These are phyloP conservation scores for Pyrocoelia pectoralis DNA, from an alignment of 2,888 invertebrate genomes.

Conservation along the genomic window DNA sequence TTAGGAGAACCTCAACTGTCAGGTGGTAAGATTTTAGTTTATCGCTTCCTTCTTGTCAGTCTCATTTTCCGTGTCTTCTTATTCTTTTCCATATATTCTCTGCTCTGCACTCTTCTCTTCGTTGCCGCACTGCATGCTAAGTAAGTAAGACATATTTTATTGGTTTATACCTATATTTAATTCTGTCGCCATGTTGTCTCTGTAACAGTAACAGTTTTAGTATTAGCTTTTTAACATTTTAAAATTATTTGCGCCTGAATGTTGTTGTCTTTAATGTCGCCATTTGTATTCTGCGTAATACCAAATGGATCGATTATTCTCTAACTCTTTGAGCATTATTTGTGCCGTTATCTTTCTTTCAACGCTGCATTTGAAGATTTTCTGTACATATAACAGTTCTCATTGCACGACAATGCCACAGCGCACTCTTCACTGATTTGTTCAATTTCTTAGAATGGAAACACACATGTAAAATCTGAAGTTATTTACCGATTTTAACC, in stretches of 20 bases:
- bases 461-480: too few species aligned
- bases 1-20: constrained; percentile 88
- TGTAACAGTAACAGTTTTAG: constrained; percentile 8
- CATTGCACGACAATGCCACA: too few species aligned
- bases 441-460: too few species aligned
- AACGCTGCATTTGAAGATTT: too few species aligned
- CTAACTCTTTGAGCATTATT: too few species aligned
- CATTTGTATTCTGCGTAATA: too few species aligned
- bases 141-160: constrained; percentile 52
- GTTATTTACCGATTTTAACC: too few species aligned
- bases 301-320: too few species aligned
- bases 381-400: too few species aligned
- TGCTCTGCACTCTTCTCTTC: constrained; percentile 51
- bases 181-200: constrained; percentile 14
- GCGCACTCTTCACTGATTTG: too few species aligned
- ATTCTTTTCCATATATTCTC: constrained; percentile 40
- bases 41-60: constrained; percentile 31
- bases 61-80: constrained; percentile 42
- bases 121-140: constrained; percentile 58
- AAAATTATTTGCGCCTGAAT: not conserved
- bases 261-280: not conserved
- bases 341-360: too few species aligned
- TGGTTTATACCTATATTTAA: constrained; percentile 15
- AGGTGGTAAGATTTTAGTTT: constrained; percentile 73
- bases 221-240: constrained; percentile 11